A percentile compares a stretch with the other conserved stretches of the same genome.
Conservation (phyloP, 2,113 vertebrate genomes). For the Phalacrocorax brasilianus region DNA sequence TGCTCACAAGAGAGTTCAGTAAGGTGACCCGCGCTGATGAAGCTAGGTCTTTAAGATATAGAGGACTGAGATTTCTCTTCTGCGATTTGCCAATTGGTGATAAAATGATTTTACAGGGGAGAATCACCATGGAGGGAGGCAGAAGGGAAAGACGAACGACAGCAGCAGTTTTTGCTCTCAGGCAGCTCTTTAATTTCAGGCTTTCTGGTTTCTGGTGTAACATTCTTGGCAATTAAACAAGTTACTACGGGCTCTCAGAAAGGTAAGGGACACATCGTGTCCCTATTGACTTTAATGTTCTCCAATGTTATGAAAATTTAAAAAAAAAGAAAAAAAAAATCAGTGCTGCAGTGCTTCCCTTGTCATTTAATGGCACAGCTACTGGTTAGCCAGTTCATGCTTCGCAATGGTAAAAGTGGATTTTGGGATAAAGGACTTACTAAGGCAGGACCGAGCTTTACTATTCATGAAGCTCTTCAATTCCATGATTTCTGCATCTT, state of each 20-base stretch:
- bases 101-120: background rate
- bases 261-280: fast-evolving
- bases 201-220: background rate
- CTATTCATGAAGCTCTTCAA: background rate
- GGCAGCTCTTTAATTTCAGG: background rate
- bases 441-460: background rate
- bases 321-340: background rate
- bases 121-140: background rate
- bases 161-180: background rate
- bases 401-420: background rate
- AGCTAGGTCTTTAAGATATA: background rate
- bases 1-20: background rate
- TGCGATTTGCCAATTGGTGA: background rate
- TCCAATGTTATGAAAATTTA: fast-evolving
- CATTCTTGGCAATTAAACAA: no score
- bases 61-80: background rate
- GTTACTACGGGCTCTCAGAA: background rate
- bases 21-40: background rate
- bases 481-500: background rate
- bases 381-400: background rate
- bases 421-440: background rate
- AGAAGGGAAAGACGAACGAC: background rate
- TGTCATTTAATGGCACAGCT: background rate
- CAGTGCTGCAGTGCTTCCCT: background rate
- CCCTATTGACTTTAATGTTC: background rate